Evolutionary conservation across 1,140 invertebrate genomes (phyloP), one percentile per base, ranked within the genome.

Genomic region (Onthophagus taurus): DNA sequence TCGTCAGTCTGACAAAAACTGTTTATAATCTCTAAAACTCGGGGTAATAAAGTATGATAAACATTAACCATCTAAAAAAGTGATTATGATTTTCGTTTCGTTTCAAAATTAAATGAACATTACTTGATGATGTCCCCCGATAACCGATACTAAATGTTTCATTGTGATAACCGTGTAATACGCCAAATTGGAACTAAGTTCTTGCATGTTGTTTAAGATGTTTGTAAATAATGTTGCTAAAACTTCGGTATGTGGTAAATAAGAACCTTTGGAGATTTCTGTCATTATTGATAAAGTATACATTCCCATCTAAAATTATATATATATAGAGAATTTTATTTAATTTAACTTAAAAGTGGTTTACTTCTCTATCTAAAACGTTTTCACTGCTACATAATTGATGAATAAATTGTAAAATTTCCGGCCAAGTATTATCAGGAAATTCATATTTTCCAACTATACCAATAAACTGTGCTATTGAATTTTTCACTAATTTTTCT

Each of bases 401-500:
- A 45, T 78, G 66, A 33, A 86, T 64, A 54, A 85, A 81, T 44
- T 79, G 71, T 30, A 86, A 68, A 21, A 87, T 59, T 53, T 85
- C 78, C 6, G 74, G 76, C 83, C 83, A 87, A 7, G 61, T 54
- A 51, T 77, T 74, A 26, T 68, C 68, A 8, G 75, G 70, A 38
- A 83, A 65, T 63, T 87, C 84, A 65, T 85, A 81, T 48, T 79
- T 82, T 13, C 80, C 72, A 38, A 87, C 67, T 2, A 73, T 69
- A 13, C 78, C 84, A 50, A 81, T 70, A 36, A 82, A 64, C 54
- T 79, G 76, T 8, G 76, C 75, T 44, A 82, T 76, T 3, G 73
- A 59, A 59, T 75, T 80, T 51, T 75, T 76, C 1, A 83, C 78
- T 26, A 58, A 61, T 52, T 74, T 77, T 44, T 79, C 75, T 43